Evolutionary conservation across 2,113 vertebrate species (phyloP), one percentile per base, ranked within the genome.

Genomic region (Eleginops maclovinus): DNA sequence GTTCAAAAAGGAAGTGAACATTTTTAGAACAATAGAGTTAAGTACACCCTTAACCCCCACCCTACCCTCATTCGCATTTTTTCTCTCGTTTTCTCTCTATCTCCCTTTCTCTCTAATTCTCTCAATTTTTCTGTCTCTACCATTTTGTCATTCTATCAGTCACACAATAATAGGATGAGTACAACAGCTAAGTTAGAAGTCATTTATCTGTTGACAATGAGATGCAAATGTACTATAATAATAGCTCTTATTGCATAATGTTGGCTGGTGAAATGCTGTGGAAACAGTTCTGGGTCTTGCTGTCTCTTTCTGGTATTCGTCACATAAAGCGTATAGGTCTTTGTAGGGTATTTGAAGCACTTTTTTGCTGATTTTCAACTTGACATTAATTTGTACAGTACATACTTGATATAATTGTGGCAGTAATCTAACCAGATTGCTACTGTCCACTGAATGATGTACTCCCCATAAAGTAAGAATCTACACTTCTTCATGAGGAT

Each of bases 1-100:
- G 87, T 91, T 89, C 83, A 78, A 85, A 92, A 83, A 87, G 88
- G 86, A 91, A 92, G 81, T 91, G 91, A 89, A 81, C 89, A 89
- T 91, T 92, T 92, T 91, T 91, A 86, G 87, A 91, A 90, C 83
- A 89, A 89, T 78, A 71, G 79, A 88, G 89, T 88, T 89, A 91
- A 91, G 90, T 88, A 88, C 76, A 71, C 85, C 79, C 92, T 90
- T 86, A 84, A 90, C 88, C 85, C 61, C 49, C 53, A 82, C 54
- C 66, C 76, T 69, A 72, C 70, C 73, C 22, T 76, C 67, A 41
- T 51, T 60, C 44, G 64, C 55, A 75, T 63, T 66, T 56, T 41
- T 41, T 58, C 16, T 11, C 56, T 51, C 53, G 36, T 24, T 53
- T 66, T 54, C 59, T 21, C 56, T 65, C 41, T n/a, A n/a, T n/a